These are phyloP conservation scores for Melanocharis versteri DNA, from an alignment of 2,113 vertebrate genomes.

Conservation along the genomic window DNA sequence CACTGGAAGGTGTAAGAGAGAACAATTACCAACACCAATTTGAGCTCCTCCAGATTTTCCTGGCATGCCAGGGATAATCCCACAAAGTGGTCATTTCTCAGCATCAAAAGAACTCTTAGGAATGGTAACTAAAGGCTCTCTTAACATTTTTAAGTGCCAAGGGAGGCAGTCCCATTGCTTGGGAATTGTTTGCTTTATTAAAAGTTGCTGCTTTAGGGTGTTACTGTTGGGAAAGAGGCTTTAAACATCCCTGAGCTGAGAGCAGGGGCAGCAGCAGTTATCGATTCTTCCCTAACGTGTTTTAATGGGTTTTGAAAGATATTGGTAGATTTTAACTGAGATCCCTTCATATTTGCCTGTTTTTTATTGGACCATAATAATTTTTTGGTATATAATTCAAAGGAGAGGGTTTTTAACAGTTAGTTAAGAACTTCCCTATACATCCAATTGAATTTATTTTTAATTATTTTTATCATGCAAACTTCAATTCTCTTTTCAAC, in stretches of 20 bases:
- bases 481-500: neutral
- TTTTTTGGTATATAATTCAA: neutral
- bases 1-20: neutral
- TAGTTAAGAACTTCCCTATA: neutral
- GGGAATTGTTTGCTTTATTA: constrained; percentile 24
- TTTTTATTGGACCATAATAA: neutral
- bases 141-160: neutral
- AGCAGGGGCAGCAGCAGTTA: constrained; percentile 11
- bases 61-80: neutral
- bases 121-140: neutral
- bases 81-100: neutral
- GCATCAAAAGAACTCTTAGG: neutral
- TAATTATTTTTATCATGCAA: neutral
- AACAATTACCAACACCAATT: neutral
- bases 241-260: constrained; percentile 24
- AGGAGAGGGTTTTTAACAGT: neutral
- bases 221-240: neutral
- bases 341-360: neutral
- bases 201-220: constrained; percentile 4
- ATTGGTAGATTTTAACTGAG: neutral
- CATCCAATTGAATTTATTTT: neutral
- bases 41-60: neutral
- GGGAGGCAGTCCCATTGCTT: neutral
- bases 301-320: constrained; percentile 18
- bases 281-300: neutral